phyloP scores from a whole-genome alignment of 1,140 invertebrate genomes.

The Neodiprion pinetum region DNA sequence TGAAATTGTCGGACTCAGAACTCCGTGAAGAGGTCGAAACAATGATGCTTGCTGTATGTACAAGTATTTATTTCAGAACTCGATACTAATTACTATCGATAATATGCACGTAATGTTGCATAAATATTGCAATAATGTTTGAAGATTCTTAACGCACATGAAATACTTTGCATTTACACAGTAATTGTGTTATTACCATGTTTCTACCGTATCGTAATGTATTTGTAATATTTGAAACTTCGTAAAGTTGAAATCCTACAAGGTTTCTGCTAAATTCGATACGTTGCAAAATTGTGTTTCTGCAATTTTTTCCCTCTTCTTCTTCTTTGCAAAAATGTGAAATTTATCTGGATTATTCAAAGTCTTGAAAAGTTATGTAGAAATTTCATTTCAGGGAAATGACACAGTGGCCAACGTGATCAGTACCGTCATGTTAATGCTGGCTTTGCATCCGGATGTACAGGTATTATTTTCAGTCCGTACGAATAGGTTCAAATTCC shows the following conservation, averaged over 20 bases:
- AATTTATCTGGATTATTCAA: background rate
- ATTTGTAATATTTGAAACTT: no score
- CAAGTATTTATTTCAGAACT: background rate
- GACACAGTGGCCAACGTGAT: slow-evolving; percentile 75
- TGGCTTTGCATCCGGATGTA: slow-evolving; percentile 68
- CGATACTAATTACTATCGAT: background rate
- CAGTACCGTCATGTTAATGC: slow-evolving; percentile 67
- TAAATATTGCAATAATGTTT: no score
- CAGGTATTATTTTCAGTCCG: slow-evolving; percentile 53
- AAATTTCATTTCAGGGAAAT: slow-evolving; percentile 67
- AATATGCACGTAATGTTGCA: no score
- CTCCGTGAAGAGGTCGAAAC: slow-evolving; percentile 79
- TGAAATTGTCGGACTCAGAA: slow-evolving; percentile 61
- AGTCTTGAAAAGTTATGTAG: background rate
- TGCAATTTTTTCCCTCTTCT: background rate
- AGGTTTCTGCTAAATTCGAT: background rate
- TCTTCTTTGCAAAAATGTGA: background rate
- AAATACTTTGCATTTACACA: no score
- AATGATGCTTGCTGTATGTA: slow-evolving; percentile 71
- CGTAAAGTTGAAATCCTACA: no score
- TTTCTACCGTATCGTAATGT: no score
- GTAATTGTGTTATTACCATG: no score
- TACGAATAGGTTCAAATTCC: background rate
- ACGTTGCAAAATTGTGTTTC: background rate
- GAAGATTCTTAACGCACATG: background rate